Evolutionary conservation across 2,113 vertebrate genomes (phyloP).

Genomic region (Rhegmatorhina hoffmannsi): DNA sequence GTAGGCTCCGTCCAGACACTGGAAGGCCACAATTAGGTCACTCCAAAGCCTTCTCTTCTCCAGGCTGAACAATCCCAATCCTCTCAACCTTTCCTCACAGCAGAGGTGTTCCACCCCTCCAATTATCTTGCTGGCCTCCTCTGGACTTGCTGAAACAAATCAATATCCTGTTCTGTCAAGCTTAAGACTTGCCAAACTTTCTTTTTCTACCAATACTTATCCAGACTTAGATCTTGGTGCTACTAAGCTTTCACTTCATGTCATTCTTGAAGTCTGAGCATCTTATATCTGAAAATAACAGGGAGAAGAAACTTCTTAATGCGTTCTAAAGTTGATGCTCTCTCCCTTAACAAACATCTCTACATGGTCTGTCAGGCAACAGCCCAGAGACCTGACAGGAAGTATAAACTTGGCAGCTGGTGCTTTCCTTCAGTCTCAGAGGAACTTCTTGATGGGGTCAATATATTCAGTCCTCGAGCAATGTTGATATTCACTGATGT

Average conservation of each 20-base stretch:
- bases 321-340: not conserved
- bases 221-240: not conserved
- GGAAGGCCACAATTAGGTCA: not conserved
- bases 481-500: not conserved
- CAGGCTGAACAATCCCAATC: not conserved
- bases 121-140: not conserved
- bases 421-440: not conserved
- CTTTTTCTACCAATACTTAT: not conserved
- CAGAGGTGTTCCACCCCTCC: not conserved
- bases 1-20: not conserved
- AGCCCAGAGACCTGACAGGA: not conserved
- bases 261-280: not conserved
- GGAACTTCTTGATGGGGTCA: not conserved
- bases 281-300: not conserved
- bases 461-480: not conserved
- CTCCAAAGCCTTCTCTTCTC: not conserved
- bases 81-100: not conserved
- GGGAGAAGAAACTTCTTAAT: not conserved
- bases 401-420: not conserved
- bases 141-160: not conserved
- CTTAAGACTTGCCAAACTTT: not conserved
- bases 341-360: not conserved
- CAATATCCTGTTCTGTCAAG: not conserved
- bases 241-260: not conserved
- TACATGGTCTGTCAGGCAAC: not conserved